Evolutionary conservation across 2,888 invertebrate species (phyloP), one percentile per base, ranked within the genome.

Genomic region (Acrocyrtus sp.): DNA sequence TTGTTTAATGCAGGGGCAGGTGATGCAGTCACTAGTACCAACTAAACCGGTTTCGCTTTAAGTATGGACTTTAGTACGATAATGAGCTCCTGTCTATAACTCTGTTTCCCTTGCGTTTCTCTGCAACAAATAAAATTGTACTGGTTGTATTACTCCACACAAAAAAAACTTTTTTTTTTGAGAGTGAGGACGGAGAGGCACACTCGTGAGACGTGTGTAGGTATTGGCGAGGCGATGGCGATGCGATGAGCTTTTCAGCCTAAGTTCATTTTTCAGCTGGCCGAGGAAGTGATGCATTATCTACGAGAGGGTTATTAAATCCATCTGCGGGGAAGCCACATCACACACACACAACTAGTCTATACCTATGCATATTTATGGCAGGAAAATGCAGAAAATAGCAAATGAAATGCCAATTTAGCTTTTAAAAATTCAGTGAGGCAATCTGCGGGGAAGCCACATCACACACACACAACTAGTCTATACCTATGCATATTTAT

Each of bases 11-110:
- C 21, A 21, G 17, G 17, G 19, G 21, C 47, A 47, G 21, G 45
- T 51, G 51, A 51, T 63, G 62, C 62, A 63, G 62, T 63, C 53
- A 65, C 51, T 65, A 45, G 48, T 57, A 66, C 66, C 34, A 58
- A 68, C 4, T 66, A 68, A 68, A 68, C 67, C 67, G 67, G 67
- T 68, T 68, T 68, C 58, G 43, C 58, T 58, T 60, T 60, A 68
- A 68, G n/a, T n/a, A 51, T 68, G 60, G 67, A 43, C 53, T 60
- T 57, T 58, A 62, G 39, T 51, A 24, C 39, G 15, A 50, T 51
- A 53, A 53, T 34, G 53, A 53, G 53, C 54, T 53, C 27, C 29
- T 50, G 48, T 21, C 53, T 43, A 21, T 17, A 26, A 12, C 5
- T 51, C 15, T 26, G 19, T 47, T 12, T 10, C 39, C 8, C 39